These are phyloP conservation scores for Rhineura floridana DNA, from an alignment of 2,113 vertebrate genomes.

Conservation along the genomic window DNA sequence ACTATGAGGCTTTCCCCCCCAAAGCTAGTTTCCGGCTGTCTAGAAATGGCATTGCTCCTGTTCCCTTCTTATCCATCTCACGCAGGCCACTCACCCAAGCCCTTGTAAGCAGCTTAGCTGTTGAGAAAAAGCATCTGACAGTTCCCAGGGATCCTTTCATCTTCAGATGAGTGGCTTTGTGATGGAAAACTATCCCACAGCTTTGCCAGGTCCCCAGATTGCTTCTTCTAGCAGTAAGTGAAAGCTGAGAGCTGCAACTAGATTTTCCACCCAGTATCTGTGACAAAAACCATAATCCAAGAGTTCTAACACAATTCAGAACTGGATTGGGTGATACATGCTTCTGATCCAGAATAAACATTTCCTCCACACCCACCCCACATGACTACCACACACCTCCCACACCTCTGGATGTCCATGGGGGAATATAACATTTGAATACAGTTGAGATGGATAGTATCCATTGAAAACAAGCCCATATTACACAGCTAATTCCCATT, in stretches of 20 bases:
- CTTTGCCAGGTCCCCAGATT: background rate
- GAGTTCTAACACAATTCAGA: background rate
- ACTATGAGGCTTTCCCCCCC: background rate
- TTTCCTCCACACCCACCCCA: background rate
- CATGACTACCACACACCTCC: no score
- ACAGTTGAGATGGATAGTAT: no score
- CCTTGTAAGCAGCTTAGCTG: background rate
- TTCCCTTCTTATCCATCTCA: background rate
- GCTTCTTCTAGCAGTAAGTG: background rate
- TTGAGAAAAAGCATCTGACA: background rate
- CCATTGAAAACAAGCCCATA: no score
- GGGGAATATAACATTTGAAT: no score
- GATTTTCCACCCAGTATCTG: background rate
- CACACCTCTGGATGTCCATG: no score
- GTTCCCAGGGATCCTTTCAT: background rate
- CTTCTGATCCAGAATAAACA: background rate
- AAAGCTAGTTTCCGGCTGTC: background rate
- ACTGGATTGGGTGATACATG: no score
- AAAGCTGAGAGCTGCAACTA: background rate
- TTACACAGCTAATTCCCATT: no score
- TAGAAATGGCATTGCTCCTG: background rate
- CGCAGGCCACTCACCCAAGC: no score
- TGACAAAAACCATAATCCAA: background rate
- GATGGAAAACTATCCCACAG: background rate
- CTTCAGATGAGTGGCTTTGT: background rate